phyloP scores from a whole-genome alignment of 2,888 invertebrate species.

The Nesidiocoris tenuis region DNA sequence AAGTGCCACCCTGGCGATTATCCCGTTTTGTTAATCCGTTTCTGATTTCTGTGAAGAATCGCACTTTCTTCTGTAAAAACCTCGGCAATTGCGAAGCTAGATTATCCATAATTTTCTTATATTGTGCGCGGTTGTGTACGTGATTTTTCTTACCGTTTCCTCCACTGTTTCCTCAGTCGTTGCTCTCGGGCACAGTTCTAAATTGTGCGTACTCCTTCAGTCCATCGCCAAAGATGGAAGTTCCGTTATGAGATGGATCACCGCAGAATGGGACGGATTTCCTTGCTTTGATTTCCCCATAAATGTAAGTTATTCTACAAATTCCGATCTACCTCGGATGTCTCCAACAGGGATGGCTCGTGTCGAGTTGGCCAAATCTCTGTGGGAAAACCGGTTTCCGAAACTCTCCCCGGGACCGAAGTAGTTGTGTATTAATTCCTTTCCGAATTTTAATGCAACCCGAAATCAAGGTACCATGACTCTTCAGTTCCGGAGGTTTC shows the following conservation, averaged over 20 bases:
- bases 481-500: background rate
- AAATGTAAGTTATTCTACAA: background rate
- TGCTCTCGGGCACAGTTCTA: no score
- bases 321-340: background rate
- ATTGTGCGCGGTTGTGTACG: no score
- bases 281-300: background rate
- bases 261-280: background rate
- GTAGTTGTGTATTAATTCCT: background rate
- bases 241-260: background rate
- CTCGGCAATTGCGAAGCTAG: no score
- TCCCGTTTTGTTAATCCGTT: no score
- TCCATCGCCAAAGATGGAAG: background rate
- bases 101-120: no score
- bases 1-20: no score
- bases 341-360: background rate
- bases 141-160: no score
- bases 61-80: no score
- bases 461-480: background rate
- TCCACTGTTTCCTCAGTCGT: no score
- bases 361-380: background rate
- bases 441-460: background rate
- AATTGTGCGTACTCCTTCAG: no score
- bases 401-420: background rate
- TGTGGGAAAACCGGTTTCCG: constrained; percentile 10
- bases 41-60: no score